phyloP scores from a whole-genome alignment of 2,888 invertebrate genomes.

The Exephanes ischioxanthus region DNA sequence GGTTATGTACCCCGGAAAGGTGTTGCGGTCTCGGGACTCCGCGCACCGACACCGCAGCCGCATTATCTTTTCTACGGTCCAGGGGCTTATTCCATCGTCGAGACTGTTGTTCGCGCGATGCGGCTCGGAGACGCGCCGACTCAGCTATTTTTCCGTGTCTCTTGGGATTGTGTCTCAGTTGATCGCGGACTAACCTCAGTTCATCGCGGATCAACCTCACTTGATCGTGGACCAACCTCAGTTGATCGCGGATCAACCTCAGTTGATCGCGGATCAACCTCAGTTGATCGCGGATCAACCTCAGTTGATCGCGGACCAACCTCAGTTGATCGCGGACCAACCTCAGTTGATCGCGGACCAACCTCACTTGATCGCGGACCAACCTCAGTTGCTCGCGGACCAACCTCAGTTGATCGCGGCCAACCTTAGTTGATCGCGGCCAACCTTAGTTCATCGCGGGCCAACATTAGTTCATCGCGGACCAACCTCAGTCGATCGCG shows the following conservation, averaged over 20 bases:
- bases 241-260: neutral
- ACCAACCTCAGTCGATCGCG: too few relatives aligned
- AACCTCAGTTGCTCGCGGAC: too few relatives aligned
- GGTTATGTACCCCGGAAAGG: constrained; percentile 79
- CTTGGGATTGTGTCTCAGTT: neutral
- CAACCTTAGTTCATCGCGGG: too few relatives aligned
- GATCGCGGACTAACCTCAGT: neutral
- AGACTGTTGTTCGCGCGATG: constrained; percentile 1
- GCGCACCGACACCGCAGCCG: constrained; percentile 62
- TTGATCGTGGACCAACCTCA: neutral
- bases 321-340: too few relatives aligned
- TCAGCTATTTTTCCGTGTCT: neutral
- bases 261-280: too few relatives aligned
- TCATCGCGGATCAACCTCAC: neutral
- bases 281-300: too few relatives aligned
- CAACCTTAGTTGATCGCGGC: too few relatives aligned
- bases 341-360: too few relatives aligned
- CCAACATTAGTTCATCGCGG: too few relatives aligned
- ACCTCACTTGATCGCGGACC: too few relatives aligned
- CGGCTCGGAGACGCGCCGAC: neutral
- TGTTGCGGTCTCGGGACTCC: constrained; percentile 73
- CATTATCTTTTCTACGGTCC: constrained; percentile 66
- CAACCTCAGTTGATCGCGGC: too few relatives aligned
- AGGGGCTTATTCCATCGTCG: constrained; percentile 20
- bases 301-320: too few relatives aligned